Evolutionary conservation across 2,888 invertebrate species (phyloP), one percentile per base, ranked within the genome.

Genomic region (Caenorhabditis japonica): DNA sequence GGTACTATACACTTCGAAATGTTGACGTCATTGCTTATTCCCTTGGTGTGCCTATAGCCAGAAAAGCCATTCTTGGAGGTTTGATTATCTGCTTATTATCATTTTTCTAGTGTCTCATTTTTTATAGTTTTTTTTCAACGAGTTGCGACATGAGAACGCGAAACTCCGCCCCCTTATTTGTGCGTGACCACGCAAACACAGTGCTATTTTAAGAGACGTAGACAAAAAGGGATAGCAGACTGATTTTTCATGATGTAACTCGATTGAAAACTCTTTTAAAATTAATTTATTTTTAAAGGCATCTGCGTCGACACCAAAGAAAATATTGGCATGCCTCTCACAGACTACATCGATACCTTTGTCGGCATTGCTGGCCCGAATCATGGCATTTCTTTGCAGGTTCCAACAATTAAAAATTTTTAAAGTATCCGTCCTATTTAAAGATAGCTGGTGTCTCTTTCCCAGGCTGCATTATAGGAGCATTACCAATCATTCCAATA

Each of bases 351-450:
- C 7, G 85, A 85, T 56, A 81, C 85, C 1, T 85, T 77, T 68
- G 77, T 85, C 19, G 85, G 85, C 2, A 76, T 86, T 4, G 85
- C 85, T 8, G 85, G 85, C 1, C 85, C 85, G 8, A 85, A 85
- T 41, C 85, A 85, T 58, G 85, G 85, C 7, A 83, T 86, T 23
- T 55, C 82, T 3, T 69, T 80, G 4, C 59, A 69, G 41, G 69
- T 69, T n/a, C n/a, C n/a, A n/a, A n/a, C n/a, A n/a, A n/a, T n/a
- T n/a, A 15, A 8, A 2, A 23, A 17, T 33, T 25, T 36, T 34
- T 21, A 21, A 2, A 19, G n/a, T 4, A 27, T 8, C 33, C 7
- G 44, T 19, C 7, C 34, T 23, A 0, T 39, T 33, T 38, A 17
- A 30, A 77, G 68, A 38, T 77, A 13, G 56, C 52, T 8, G 77